Conservation (phyloP, 1,140 invertebrate species). For the Liolophura sinensis region DNA sequence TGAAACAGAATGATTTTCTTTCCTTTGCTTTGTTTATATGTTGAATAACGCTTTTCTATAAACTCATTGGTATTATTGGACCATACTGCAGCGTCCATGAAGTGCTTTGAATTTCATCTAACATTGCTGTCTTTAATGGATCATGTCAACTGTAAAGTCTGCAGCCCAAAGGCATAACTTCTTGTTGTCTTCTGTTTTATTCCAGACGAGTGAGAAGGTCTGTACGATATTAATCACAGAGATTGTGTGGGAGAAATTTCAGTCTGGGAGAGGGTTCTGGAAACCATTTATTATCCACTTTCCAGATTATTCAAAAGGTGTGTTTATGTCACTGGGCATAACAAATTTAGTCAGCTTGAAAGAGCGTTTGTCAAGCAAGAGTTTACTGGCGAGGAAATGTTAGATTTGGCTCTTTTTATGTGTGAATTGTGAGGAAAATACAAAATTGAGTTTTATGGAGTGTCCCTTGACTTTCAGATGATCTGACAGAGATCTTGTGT, state of each 20-base stretch:
- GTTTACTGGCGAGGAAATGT: background rate
- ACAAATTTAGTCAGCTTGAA: too few relatives aligned
- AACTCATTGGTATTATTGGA: too few relatives aligned
- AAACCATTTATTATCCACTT: slow-evolving; percentile 78
- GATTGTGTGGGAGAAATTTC: slow-evolving; percentile 79
- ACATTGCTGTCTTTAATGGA: background rate
- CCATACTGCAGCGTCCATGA: too few relatives aligned
- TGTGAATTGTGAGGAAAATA: background rate
- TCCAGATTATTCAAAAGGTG: slow-evolving; percentile 76
- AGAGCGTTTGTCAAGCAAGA: too few relatives aligned
- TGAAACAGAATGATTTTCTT: too few relatives aligned
- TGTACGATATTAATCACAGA: slow-evolving; percentile 78
- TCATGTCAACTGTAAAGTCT: background rate
- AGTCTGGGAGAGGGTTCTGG: slow-evolving; percentile 69
- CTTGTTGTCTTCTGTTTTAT: slow-evolving; percentile 12
- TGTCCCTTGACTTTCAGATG: slow-evolving; percentile 59
- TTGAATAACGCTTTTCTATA: too few relatives aligned
- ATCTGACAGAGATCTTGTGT: slow-evolving; percentile 73
- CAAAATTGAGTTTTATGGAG: slow-evolving; percentile 1
- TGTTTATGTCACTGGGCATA: background rate
- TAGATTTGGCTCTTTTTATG: background rate
- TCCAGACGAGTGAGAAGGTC: slow-evolving; percentile 63
- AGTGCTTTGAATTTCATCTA: too few relatives aligned
- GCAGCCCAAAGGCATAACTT: background rate
- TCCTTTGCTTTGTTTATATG: too few relatives aligned